Evolutionary conservation across 2,888 invertebrate genomes (phyloP).

Genomic region (Aphodius sticticus): DNA sequence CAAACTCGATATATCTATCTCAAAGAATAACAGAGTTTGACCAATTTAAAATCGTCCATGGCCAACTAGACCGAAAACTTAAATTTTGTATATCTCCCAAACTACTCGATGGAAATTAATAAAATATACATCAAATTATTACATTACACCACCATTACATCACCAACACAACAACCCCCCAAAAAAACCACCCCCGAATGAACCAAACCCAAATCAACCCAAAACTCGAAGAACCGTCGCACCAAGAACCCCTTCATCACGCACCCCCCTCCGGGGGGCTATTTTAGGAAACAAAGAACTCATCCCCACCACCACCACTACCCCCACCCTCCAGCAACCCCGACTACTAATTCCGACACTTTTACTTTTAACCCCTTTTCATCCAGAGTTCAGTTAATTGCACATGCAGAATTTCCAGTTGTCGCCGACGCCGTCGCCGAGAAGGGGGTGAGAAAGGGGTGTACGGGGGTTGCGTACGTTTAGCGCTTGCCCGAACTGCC

Average conservation of each 20-base stretch:
- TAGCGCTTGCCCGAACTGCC: conserved; percentile 20
- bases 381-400: conserved; percentile 6
- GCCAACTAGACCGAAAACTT: too few relatives aligned
- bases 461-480: neutral
- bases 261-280: neutral
- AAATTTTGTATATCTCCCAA: too few relatives aligned
- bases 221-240: neutral
- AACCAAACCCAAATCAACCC: conserved; percentile 23
- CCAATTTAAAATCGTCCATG: too few relatives aligned
- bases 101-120: too few relatives aligned
- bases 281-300: conserved; percentile 18
- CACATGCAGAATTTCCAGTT: conserved; percentile 13
- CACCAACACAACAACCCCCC: too few relatives aligned
- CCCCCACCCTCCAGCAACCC: conserved; percentile 14
- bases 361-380: conserved; percentile 18
- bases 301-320: conserved; percentile 8
- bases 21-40: too few relatives aligned
- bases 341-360: conserved; percentile 16
- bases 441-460: neutral
- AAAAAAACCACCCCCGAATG: conserved; percentile 13
- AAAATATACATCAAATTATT: too few relatives aligned
- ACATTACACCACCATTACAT: too few relatives aligned
- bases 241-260: neutral
- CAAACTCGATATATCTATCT: too few relatives aligned
- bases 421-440: neutral